phyloP scores from a whole-genome alignment of 2,888 invertebrate species.

The Cheilosia grossa region DNA sequence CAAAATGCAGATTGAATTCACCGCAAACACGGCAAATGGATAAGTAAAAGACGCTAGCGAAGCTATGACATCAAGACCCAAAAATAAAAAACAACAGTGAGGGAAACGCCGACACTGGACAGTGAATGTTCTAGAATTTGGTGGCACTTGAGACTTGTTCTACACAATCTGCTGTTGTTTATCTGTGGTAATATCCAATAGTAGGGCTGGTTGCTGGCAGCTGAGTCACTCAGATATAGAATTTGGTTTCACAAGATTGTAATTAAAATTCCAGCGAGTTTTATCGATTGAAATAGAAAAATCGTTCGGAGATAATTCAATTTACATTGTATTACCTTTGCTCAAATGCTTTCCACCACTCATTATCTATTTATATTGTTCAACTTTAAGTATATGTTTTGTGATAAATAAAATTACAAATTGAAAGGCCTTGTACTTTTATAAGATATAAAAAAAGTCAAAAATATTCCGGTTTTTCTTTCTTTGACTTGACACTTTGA shows the following conservation, averaged over 20 bases:
- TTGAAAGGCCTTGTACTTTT: constrained; percentile 18
- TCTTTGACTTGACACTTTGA: constrained; percentile 26
- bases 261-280: constrained; percentile 12
- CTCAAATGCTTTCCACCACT: constrained; percentile 71
- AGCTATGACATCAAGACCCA: constrained; percentile 64
- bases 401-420: constrained; percentile 1
- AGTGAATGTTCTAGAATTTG: constrained; percentile 33
- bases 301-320: not conserved
- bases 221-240: not conserved
- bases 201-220: not conserved
- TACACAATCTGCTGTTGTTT: not conserved
- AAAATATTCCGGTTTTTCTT: not conserved
- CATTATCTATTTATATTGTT: constrained; percentile 50
- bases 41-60: constrained; percentile 24
- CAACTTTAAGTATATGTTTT: not conserved
- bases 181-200: not conserved
- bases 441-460: not conserved
- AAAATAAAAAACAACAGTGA: constrained; percentile 54
- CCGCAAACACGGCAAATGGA: constrained; percentile 63
- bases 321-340: constrained; percentile 60
- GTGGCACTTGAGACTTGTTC: constrained; percentile 1
- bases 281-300: constrained; percentile 37
- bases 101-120: constrained; percentile 13
- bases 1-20: too few species aligned
- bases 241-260: not conserved